Evolutionary conservation across 2,797 vertebrate genomes (phyloP), one percentile per base, ranked within the genome.

Genomic region (Girardinus metallicus): DNA sequence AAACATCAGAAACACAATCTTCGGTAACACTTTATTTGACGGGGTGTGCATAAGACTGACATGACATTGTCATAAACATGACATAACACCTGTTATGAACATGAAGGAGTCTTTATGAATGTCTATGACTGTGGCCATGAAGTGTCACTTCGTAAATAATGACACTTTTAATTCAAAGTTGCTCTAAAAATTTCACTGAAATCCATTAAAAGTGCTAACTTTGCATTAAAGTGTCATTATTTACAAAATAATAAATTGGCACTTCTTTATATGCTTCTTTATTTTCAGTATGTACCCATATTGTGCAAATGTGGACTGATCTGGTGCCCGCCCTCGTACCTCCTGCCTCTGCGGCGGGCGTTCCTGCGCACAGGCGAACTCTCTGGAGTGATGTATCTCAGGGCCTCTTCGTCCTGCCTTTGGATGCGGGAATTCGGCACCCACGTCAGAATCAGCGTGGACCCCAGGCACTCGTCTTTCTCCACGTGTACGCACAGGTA

Each of bases 401-500:
- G 89, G 0, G 98, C 99, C 80, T 99, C 98, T 78, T 99, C 99
- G 0, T 99, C 99, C 93, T 99, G 98, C 85, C 96, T 93, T 95
- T 98, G 97, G 92, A 99, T 99, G 60, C 98, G 97, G 0, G 97
- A 95, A 92, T 99, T 99, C 11, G 99, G 99, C 90, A 99, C 97
- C 99, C 98, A 99, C 18, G 98, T 97, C 39, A 99, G 95, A 87
- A 99, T 97, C 75, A 99, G 96, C 0, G 98, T 99, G 89, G 96
- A 94, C 0, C 98, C 98, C 74, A 99, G 92, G 0, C 96, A 95
- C 91, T 99, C 98, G 0, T 99, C 99, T 80, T 99, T 99, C 96
- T 99, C 98, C 96, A 95, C 93, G 90, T 99, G 98, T 83, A 99
- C 92, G 83, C 98, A 99, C 90, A 99, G 79, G 72, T 99, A 99